Evolutionary conservation across 2,888 invertebrate genomes (phyloP).

Genomic region (Loripinus fragilis): DNA sequence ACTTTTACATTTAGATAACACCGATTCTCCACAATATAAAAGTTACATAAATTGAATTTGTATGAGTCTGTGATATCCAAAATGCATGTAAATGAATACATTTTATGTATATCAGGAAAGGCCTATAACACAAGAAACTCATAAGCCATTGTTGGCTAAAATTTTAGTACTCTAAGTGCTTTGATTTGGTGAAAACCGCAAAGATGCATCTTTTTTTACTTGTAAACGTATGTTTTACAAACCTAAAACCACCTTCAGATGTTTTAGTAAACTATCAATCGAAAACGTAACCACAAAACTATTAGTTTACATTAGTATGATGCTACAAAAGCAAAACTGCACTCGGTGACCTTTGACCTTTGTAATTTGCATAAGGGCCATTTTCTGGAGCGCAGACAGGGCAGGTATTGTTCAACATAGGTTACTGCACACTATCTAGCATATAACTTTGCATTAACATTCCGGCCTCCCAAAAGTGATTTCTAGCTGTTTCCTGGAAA

Average conservation of each 20-base stretch:
- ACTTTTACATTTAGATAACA: no score
- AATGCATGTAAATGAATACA: not conserved
- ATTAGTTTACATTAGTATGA: not conserved
- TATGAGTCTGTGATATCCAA: not conserved
- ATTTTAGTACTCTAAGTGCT: conserved; percentile 7
- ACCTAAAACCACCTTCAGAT: no score
- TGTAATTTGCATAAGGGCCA: no score
- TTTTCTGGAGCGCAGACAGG: conserved; percentile 4
- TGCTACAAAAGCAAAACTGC: no score
- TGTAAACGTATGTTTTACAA: not conserved
- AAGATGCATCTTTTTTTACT: not conserved
- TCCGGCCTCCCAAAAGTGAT: no score
- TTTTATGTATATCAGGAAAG: not conserved
- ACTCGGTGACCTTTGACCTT: conserved; percentile 7
- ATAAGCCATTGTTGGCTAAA: not conserved
- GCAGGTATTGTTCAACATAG: conserved; percentile 1
- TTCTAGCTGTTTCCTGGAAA: no score
- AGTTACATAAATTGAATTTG: not conserved
- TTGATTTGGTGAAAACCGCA: not conserved
- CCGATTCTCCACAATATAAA: not conserved
- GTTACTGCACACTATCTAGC: not conserved
- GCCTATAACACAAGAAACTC: not conserved
- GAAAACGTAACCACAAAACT: not conserved
- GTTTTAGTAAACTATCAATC: no score
- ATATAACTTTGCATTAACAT: no score